These are phyloP conservation scores for Scomber scombrus DNA, from an alignment of 2,113 vertebrate species.

Conservation along the genomic window DNA sequence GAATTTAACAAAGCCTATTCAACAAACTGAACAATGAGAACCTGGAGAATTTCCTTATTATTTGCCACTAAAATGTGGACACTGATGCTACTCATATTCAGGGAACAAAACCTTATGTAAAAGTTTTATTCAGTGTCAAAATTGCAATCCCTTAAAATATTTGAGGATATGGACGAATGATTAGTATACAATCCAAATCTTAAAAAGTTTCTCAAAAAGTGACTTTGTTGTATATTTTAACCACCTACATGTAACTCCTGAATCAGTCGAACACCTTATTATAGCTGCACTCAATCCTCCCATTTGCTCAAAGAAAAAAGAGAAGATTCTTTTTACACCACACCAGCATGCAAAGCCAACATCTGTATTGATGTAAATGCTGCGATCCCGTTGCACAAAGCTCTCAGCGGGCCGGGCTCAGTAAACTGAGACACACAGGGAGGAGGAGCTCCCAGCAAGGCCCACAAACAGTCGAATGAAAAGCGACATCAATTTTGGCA, in stretches of 20 bases:
- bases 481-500: conserved; percentile 99
- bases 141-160: conserved; percentile 25
- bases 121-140: background rate
- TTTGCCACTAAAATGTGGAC: conserved; percentile 30
- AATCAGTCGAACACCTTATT: conserved; percentile 53
- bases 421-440: conserved; percentile 85
- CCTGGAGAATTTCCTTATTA: background rate
- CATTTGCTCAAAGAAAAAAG: conserved; percentile 55
- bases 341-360: conserved; percentile 74
- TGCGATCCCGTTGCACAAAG: conserved; percentile 74
- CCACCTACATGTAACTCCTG: conserved; percentile 7
- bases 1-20: conserved; percentile 10
- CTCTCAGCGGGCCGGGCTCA: conserved; percentile 67
- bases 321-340: conserved; percentile 52
- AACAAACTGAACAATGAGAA: conserved; percentile 23
- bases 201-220: conserved; percentile 41
- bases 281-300: conserved; percentile 48
- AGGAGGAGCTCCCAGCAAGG: conserved; percentile 91
- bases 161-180: conserved; percentile 15
- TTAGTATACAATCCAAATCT: conserved; percentile 7
- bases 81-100: conserved; percentile 10
- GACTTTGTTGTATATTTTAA: conserved; percentile 18
- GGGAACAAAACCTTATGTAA: conserved; percentile 34
- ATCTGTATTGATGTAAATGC: conserved; percentile 86
- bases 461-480: conserved; percentile 97